Percentiles rank a stretch among this genome's conserved stretches.
These are phyloP conservation scores for Aegithalos caudatus DNA, from an alignment of 2,113 vertebrate species.

Conservation along the genomic window DNA sequence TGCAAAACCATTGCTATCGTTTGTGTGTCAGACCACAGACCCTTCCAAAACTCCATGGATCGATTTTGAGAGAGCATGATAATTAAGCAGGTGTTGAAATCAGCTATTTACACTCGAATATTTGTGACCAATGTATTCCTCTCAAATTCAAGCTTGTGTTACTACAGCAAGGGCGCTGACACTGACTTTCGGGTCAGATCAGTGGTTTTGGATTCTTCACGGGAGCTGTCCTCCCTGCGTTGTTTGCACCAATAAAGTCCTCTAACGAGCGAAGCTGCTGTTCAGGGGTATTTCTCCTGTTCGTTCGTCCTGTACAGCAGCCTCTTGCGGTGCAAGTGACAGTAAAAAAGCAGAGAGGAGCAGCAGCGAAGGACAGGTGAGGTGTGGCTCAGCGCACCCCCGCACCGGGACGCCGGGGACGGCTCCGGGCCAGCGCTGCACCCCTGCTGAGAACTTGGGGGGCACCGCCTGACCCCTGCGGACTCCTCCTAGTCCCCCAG, in stretches of 20 bases:
- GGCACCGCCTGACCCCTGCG: background rate
- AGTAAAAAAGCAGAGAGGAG: background rate
- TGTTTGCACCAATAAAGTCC: background rate
- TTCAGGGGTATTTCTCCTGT: background rate
- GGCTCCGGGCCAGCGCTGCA: rapidly evolving
- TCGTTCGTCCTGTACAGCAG: rapidly evolving
- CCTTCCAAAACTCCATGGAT: background rate
- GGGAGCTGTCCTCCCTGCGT: background rate
- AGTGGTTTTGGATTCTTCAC: background rate
- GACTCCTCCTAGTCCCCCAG: too few species aligned
- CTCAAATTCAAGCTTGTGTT: background rate
- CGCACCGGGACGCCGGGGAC: too few species aligned
- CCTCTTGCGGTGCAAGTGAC: rapidly evolving
- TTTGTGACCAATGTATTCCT: background rate
- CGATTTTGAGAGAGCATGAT: background rate
- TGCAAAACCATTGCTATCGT: background rate
- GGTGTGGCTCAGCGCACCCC: background rate
- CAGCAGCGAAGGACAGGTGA: background rate
- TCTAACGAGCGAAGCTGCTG: rapidly evolving
- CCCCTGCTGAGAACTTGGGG: rapidly evolving
- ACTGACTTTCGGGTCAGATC: background rate
- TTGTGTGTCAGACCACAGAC: background rate
- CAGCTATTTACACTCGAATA: background rate
- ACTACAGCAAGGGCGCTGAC: rapidly evolving
- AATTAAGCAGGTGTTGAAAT: background rate